Base-by-base conservation (phyloP, 2,888 invertebrate genomes). In the Drosophila trichaetosa region DNA sequence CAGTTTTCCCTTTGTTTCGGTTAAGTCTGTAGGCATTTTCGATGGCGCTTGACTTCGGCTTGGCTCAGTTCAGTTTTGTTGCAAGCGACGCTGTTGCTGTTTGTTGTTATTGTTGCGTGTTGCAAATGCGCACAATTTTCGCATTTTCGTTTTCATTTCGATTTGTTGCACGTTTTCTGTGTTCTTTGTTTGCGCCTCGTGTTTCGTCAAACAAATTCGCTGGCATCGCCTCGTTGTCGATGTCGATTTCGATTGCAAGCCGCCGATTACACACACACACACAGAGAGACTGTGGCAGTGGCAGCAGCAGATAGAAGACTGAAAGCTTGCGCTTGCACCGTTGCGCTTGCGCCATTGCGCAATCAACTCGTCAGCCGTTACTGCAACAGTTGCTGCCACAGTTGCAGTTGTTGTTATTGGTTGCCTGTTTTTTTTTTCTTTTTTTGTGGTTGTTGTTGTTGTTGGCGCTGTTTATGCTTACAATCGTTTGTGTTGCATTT, bases 401-500 rank as follows among this genome's bases (percentile, higher is more conserved):
- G 49, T 34, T 33, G 51, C 34, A 16, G 60, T 38, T 38, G 72
- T 24, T 33, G 66, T 4, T 49, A 67, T 18, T 33, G 64, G 46
- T 24, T 29, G 33, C 4, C 5, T 69, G 42, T 11, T 58, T n/a
- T 18, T 67, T 38, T n/a, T 31, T 29, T 16, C 1, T 21, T 7
- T 21, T 24, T 46, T 40, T 40, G n/a, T 40, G 18, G 18, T 53
- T 56, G 48, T 58, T 46, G 48, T 62, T 58, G 40, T 61, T 61
- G 60, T n/a, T 46, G 24, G 31, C 42, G 48, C 36, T 58, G 40
- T 48, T 80, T 62, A 57, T 80, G 66, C 64, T 74, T 69, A 77
- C 79, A 80, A 66, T 69, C 72, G 78, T 79, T 79, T 69, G 81
- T 69, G 81, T 73, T 80, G 81, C 79, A 73, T 80, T 80, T 79